Percentiles rank a stretch among this genome's conserved stretches.
phyloP scores from a whole-genome alignment of 2,113 vertebrate genomes.

The Aspiorhynchus laticeps region DNA sequence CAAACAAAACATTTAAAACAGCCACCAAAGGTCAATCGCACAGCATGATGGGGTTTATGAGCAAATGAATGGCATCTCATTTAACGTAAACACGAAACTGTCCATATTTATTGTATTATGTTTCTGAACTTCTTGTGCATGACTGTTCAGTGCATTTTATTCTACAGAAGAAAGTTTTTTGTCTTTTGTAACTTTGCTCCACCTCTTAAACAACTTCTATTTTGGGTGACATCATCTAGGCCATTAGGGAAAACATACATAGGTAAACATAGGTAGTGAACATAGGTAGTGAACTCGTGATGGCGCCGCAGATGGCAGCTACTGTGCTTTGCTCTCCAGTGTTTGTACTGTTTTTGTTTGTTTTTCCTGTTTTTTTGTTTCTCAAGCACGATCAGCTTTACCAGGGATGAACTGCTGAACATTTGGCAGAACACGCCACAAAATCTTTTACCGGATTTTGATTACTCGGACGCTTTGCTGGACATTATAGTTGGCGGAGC shows the following conservation, averaged over 20 bases:
- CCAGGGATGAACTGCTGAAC: too few relatives aligned
- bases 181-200: neutral
- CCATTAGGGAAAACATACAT: neutral
- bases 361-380: too few relatives aligned
- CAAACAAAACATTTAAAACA: constrained; percentile 1
- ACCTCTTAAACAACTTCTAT: neutral
- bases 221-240: neutral
- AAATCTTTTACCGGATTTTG: too few relatives aligned
- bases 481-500: too few relatives aligned
- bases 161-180: neutral
- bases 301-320: too few relatives aligned
- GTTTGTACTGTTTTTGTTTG: too few relatives aligned
- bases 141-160: neutral
- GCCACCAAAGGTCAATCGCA: constrained; percentile 4
- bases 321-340: too few relatives aligned
- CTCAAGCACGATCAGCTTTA: too few relatives aligned
- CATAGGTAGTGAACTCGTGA: too few relatives aligned
- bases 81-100: neutral
- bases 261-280: too few relatives aligned
- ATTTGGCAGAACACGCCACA: too few relatives aligned
- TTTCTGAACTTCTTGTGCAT: neutral
- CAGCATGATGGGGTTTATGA: neutral
- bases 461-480: too few relatives aligned
- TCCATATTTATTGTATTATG: neutral
- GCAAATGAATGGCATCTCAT: neutral